Evolutionary conservation across 1,140 invertebrate genomes (phyloP).

Genomic region (Vollenhovia emeryi): DNA sequence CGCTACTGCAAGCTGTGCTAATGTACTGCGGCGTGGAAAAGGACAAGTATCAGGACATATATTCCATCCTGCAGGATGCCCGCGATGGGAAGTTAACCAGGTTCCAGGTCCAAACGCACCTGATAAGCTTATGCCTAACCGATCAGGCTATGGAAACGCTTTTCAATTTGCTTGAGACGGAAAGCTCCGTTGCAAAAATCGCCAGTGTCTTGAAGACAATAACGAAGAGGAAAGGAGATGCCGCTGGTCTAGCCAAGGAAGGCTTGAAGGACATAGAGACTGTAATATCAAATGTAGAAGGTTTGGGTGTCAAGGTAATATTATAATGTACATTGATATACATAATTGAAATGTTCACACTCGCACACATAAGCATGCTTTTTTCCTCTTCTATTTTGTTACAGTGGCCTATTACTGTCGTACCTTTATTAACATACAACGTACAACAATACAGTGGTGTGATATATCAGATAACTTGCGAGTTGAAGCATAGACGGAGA

Average conservation of each 20-base stretch:
- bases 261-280: conserved; percentile 91
- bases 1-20: conserved; percentile 91
- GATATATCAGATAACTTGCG: conserved; percentile 90
- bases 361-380: neutral
- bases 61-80: conserved; percentile 87
- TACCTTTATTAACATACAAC: conserved; percentile 88
- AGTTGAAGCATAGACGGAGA: conserved; percentile 87
- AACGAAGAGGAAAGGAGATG: conserved; percentile 88
- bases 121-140: conserved; percentile 89
- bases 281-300: conserved; percentile 89
- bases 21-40: conserved; percentile 92
- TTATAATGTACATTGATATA: neutral
- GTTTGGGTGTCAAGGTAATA: conserved; percentile 90
- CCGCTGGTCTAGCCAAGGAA: conserved; percentile 88
- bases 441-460: conserved; percentile 89
- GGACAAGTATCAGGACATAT: conserved; percentile 89
- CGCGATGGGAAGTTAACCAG: conserved; percentile 89
- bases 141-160: conserved; percentile 90
- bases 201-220: conserved; percentile 87
- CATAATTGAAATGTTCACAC: neutral
- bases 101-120: conserved; percentile 90
- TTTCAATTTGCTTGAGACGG: conserved; percentile 90
- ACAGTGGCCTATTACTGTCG: conserved; percentile 87
- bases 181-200: conserved; percentile 89
- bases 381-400: conserved; percentile 63